These are phyloP conservation scores for Allygus modestus DNA, from an alignment of 2,888 invertebrate genomes.

Conservation along the genomic window DNA sequence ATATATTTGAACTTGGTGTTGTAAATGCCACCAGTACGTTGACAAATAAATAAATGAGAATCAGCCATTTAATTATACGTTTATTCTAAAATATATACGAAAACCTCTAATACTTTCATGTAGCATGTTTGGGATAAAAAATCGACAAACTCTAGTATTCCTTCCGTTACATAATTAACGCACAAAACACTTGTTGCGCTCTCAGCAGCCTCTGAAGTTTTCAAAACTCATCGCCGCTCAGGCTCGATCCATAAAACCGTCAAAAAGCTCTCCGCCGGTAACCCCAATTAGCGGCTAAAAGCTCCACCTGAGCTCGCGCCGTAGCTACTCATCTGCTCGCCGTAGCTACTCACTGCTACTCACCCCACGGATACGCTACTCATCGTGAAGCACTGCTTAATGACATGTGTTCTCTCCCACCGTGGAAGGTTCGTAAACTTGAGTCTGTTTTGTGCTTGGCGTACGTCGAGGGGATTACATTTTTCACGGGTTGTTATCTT, in stretches of 20 bases:
- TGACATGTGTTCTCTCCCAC: no score
- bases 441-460: no score
- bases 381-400: neutral
- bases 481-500: no score
- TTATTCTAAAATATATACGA: no score
- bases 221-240: conserved; percentile 36
- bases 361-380: neutral
- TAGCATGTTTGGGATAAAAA: no score
- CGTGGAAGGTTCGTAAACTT: no score
- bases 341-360: neutral
- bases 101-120: no score
- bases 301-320: conserved; percentile 5
- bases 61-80: no score
- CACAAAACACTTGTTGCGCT: neutral
- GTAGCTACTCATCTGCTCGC: conserved; percentile 6
- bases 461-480: no score
- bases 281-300: conserved; percentile 44
- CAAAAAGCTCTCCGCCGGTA: conserved; percentile 39
- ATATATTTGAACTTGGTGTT: no score
- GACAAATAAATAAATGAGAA: no score
- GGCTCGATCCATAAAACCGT: conserved; percentile 40
- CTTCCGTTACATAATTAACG: neutral
- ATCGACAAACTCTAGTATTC: neutral
- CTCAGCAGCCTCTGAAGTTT: conserved; percentile 6
- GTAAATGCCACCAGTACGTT: no score